Conservation (phyloP, 1,140 invertebrate species). For the Pachyrhynchus sulphureomaculatus region DNA sequence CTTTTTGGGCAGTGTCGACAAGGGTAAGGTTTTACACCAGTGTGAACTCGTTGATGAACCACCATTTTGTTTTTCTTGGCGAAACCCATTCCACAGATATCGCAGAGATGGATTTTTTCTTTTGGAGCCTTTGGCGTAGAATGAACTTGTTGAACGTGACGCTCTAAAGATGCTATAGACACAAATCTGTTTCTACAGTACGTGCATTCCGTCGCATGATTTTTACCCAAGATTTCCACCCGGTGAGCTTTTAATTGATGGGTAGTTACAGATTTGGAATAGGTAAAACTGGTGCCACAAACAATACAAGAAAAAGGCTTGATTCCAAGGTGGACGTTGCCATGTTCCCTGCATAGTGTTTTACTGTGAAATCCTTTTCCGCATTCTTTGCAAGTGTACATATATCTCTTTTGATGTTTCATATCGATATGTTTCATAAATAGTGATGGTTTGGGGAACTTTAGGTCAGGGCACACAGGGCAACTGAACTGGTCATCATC, state of each 20-base stretch:
- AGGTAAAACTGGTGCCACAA: conserved; percentile 39
- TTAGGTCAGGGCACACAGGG: conserved; percentile 37
- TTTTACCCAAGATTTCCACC: conserved; percentile 39
- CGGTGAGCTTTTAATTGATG: conserved; percentile 41
- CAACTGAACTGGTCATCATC: conserved; percentile 34
- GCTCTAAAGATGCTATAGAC: conserved; percentile 34
- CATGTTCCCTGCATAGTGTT: conserved; percentile 54
- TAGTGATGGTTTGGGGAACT: conserved; percentile 31
- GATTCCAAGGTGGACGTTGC: conserved; percentile 68
- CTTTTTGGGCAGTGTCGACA: conserved; percentile 56
- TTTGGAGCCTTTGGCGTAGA: conserved; percentile 20
- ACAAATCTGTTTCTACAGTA: conserved; percentile 38
- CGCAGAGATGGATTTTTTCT: conserved; percentile 52
- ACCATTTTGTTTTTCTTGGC: conserved; percentile 59
- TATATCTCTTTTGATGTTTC: conserved; percentile 46
- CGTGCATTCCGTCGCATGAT: conserved; percentile 37
- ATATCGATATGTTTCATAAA: conserved; percentile 41
- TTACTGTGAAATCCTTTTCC: conserved; percentile 54
- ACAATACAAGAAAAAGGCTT: conserved; percentile 57
- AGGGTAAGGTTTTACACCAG: conserved; percentile 54
- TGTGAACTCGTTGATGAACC: conserved; percentile 63
- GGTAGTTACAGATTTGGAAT: conserved; percentile 39
- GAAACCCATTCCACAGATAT: conserved; percentile 58
- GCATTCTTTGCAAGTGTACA: conserved; percentile 55
- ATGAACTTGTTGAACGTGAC: conserved; percentile 32